Conservation (phyloP, 2,888 invertebrate genomes). For the Acrocyrtus sp. region DNA sequence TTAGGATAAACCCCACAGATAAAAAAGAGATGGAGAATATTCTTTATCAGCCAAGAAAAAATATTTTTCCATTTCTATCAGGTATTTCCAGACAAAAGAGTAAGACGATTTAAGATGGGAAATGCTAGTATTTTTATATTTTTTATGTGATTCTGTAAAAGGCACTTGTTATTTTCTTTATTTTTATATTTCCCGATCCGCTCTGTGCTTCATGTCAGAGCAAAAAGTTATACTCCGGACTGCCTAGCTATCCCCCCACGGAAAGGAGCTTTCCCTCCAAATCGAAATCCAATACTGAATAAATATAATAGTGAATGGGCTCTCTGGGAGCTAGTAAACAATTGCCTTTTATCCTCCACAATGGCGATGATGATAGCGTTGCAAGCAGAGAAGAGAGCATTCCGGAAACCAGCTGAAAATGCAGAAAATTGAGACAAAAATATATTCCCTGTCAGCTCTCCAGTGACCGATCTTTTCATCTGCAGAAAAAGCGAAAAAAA, state of each 20-base stretch:
- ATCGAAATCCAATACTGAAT: neutral
- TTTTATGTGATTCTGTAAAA: too few relatives aligned
- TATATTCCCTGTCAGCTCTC: neutral
- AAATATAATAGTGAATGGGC: constrained; percentile 19
- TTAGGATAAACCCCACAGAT: neutral
- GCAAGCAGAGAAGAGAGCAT: neutral
- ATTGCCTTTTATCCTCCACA: constrained; percentile 14
- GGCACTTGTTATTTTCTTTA: too few relatives aligned
- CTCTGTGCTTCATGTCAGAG: neutral
- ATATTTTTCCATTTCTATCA: too few relatives aligned
- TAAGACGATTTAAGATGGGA: too few relatives aligned
- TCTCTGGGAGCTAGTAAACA: constrained; percentile 31
- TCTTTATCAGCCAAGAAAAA: constrained; percentile 2
- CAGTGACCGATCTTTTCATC: constrained; percentile 17
- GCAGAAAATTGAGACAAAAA: neutral
- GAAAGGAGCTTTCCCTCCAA: neutral
- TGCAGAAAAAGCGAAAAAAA: too few relatives aligned
- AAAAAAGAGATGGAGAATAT: neutral
- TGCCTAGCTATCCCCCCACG: too few relatives aligned
- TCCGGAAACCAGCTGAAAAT: constrained; percentile 5
- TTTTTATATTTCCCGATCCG: too few relatives aligned
- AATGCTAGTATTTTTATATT: too few relatives aligned
- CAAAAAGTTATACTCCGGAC: too few relatives aligned
- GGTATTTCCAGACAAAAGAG: too few relatives aligned
- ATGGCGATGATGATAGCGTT: neutral